These are phyloP conservation scores for Phlogophora meticulosa DNA, from an alignment of 2,888 invertebrate species.

Conservation along the genomic window DNA sequence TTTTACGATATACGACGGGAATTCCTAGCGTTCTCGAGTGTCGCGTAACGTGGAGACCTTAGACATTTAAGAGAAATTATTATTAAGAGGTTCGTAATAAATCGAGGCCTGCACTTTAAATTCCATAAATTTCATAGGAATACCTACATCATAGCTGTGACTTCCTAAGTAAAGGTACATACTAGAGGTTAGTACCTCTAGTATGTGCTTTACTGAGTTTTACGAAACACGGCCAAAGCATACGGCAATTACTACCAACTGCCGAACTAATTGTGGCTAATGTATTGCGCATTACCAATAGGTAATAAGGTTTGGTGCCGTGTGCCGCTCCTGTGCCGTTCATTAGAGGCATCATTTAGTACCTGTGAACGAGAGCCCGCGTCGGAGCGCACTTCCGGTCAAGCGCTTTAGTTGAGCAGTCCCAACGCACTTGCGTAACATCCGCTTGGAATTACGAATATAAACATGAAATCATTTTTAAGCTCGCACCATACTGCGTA, in stretches of 20 bases:
- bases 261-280: slow-evolving; percentile 69
- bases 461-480: slow-evolving; percentile 71
- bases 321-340: slow-evolving; percentile 72
- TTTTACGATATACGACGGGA: slow-evolving; percentile 46
- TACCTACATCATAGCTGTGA: slow-evolving; percentile 49
- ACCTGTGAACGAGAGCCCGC: slow-evolving; percentile 63
- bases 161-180: slow-evolving; percentile 53
- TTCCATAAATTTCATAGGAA: slow-evolving; percentile 65
- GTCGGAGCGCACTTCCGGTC: slow-evolving; percentile 80
- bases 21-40: slow-evolving; percentile 46
- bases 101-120: slow-evolving; percentile 51
- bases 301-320: slow-evolving; percentile 67
- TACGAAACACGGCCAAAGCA: slow-evolving; percentile 66
- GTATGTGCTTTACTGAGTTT: too few species aligned
- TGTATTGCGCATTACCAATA: slow-evolving; percentile 73
- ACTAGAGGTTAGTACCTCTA: slow-evolving; percentile 16
- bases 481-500: slow-evolving; percentile 34
- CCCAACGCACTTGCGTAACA: slow-evolving; percentile 81
- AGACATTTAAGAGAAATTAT: slow-evolving; percentile 57
- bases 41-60: slow-evolving; percentile 49
- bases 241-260: slow-evolving; percentile 67
- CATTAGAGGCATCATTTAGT: slow-evolving; percentile 77
- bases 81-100: slow-evolving; percentile 51
- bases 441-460: slow-evolving; percentile 80
- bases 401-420: slow-evolving; percentile 78